Evolutionary conservation across 2,888 invertebrate species (phyloP).

Genomic region (Gonocerus acuteangulatus): DNA sequence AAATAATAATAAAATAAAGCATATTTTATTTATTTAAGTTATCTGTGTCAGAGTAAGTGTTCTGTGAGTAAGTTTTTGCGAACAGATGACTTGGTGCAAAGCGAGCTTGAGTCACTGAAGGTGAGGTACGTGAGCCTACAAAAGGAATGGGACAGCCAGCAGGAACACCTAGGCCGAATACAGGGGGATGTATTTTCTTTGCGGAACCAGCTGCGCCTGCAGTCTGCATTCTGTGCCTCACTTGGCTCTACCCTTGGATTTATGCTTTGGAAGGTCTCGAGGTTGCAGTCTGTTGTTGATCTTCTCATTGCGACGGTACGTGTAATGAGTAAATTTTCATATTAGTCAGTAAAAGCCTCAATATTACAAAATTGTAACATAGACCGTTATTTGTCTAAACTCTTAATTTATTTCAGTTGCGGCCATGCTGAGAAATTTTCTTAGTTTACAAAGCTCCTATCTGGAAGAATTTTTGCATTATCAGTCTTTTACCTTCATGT

Average conservation of each 20-base stretch:
- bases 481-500: too few relatives aligned
- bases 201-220: constrained; percentile 40
- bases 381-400: too few relatives aligned
- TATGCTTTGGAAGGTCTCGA: constrained; percentile 44
- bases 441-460: too few relatives aligned
- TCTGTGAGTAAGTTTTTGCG: too few relatives aligned
- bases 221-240: constrained; percentile 44
- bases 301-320: constrained; percentile 42
- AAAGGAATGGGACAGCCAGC: constrained; percentile 39
- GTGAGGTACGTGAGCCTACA: constrained; percentile 36
- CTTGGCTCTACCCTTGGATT: constrained; percentile 44
- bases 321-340: neutral
- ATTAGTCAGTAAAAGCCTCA: neutral
- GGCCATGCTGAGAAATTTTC: too few relatives aligned
- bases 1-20: too few relatives aligned
- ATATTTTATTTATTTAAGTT: too few relatives aligned
- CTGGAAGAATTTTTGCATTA: too few relatives aligned
- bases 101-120: neutral
- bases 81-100: too few relatives aligned
- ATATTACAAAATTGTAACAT: too few relatives aligned
- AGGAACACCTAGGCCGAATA: constrained; percentile 39
- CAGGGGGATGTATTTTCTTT: constrained; percentile 38
- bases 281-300: constrained; percentile 41
- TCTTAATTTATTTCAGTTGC: too few relatives aligned
- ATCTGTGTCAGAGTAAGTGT: too few relatives aligned